Conservation (phyloP, 2,888 invertebrate species). For the Smittia sp. region DNA sequence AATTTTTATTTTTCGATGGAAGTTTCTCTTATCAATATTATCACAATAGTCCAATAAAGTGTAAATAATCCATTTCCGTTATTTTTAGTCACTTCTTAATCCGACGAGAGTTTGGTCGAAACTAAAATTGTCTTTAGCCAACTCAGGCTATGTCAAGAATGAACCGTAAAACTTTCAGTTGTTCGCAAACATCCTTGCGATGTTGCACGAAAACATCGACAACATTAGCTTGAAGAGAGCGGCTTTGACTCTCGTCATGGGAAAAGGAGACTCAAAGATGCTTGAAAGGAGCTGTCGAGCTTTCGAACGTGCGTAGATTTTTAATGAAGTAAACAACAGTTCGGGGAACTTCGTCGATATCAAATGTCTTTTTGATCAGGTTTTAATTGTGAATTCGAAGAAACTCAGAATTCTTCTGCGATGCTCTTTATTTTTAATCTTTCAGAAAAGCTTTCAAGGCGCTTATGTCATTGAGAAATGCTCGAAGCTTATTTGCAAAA, state of each 20-base stretch:
- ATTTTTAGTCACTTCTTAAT: conserved; percentile 10
- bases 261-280: neutral
- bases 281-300: neutral
- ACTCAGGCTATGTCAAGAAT: neutral
- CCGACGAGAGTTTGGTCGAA: conserved; percentile 8
- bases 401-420: too few species aligned
- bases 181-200: neutral
- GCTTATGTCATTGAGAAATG: too few species aligned
- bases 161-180: neutral
- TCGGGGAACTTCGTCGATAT: too few species aligned
- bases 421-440: too few species aligned
- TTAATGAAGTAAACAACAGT: too few species aligned
- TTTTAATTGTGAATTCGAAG: too few species aligned
- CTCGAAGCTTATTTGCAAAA: neutral
- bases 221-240: neutral
- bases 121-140: neutral
- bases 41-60: conserved; percentile 5
- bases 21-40: neutral
- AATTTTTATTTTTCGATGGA: neutral
- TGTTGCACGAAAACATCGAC: neutral
- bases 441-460: too few species aligned
- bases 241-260: neutral
- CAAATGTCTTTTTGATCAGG: too few species aligned
- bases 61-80: conserved; percentile 2
- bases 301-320: too few species aligned